Conservation (phyloP, 2,797 vertebrate species). For the Catostomus latipinnis region DNA sequence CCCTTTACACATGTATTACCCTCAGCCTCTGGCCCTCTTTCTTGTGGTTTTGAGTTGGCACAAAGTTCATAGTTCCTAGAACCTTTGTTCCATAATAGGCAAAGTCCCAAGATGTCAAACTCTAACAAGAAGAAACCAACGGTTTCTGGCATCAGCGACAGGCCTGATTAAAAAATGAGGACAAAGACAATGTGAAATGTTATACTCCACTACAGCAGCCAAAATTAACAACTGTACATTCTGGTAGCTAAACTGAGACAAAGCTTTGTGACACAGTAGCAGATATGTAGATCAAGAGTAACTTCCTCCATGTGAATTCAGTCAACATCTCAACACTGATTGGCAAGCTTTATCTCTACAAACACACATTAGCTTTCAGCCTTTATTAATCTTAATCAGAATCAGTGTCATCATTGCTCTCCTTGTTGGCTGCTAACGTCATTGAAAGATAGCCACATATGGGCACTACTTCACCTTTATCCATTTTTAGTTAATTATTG, state of each 20-base stretch:
- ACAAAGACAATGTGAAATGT: conserved; percentile 55
- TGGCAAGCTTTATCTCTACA: conserved; percentile 37
- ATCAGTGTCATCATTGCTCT: conserved; percentile 19
- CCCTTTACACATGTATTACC: conserved; percentile 43
- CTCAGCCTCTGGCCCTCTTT: conserved; percentile 38
- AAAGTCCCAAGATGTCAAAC: conserved; percentile 54
- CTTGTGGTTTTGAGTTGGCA: conserved; percentile 45
- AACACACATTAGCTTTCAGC: conserved; percentile 33
- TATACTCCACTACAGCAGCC: conserved; percentile 42
- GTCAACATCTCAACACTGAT: conserved; percentile 30
- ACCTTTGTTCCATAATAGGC: conserved; percentile 48
- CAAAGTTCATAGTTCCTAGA: conserved; percentile 46
- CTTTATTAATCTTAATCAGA: conserved; percentile 43
- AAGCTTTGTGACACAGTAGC: conserved; percentile 18
- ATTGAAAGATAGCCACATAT: neutral
- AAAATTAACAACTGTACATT: conserved; percentile 51
- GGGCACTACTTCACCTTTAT: neutral
- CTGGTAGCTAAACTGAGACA: conserved; percentile 30
- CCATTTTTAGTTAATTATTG: neutral
- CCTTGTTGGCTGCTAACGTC: neutral
- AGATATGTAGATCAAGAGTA: conserved; percentile 30
- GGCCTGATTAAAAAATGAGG: conserved; percentile 51
- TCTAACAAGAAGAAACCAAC: conserved; percentile 49
- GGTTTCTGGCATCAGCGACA: conserved; percentile 48
- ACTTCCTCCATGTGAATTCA: conserved; percentile 17